A percentile compares a stretch with the other conserved stretches of the same genome.
Conservation (phyloP, 2,797 vertebrate genomes). For the Mergus octosetaceus region DNA sequence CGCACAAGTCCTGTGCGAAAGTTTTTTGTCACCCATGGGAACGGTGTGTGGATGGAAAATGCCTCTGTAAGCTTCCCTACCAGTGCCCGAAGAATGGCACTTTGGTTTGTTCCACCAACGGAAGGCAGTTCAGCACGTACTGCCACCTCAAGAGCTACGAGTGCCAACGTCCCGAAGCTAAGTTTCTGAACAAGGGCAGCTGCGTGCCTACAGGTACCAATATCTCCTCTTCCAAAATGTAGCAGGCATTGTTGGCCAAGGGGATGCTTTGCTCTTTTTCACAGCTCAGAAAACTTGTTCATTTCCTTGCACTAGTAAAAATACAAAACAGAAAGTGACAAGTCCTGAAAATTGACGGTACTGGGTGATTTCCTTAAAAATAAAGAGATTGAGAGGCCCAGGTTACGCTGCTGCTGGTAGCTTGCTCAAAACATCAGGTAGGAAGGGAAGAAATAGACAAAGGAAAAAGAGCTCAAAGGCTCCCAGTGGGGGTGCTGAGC, state of each 20-base stretch:
- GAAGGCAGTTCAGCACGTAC: conserved; percentile 76
- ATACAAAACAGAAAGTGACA: background rate
- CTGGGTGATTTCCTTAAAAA: background rate
- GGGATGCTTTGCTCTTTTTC: background rate
- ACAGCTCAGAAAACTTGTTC: background rate
- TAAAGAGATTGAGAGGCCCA: background rate
- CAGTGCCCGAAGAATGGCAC: conserved; percentile 79
- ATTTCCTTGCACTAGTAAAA: background rate
- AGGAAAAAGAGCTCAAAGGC: background rate
- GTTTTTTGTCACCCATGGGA: conserved; percentile 91
- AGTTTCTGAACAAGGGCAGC: conserved; percentile 74
- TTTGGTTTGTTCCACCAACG: conserved; percentile 73
- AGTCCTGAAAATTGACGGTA: background rate
- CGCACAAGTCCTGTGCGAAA: conserved; percentile 83
- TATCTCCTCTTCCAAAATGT: background rate
- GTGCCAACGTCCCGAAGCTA: conserved; percentile 64
- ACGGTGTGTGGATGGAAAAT: conserved; percentile 79
- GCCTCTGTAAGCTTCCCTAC: conserved; percentile 89
- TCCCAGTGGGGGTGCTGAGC: background rate
- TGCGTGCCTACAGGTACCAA: conserved; percentile 68
- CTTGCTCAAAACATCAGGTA: background rate
- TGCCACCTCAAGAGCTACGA: conserved; percentile 89
- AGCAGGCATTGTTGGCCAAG: background rate
- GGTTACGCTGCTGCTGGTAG: background rate
- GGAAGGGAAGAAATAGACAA: background rate